Conservation (phyloP, 2,888 invertebrate genomes). For the Chouioia cunea region DNA sequence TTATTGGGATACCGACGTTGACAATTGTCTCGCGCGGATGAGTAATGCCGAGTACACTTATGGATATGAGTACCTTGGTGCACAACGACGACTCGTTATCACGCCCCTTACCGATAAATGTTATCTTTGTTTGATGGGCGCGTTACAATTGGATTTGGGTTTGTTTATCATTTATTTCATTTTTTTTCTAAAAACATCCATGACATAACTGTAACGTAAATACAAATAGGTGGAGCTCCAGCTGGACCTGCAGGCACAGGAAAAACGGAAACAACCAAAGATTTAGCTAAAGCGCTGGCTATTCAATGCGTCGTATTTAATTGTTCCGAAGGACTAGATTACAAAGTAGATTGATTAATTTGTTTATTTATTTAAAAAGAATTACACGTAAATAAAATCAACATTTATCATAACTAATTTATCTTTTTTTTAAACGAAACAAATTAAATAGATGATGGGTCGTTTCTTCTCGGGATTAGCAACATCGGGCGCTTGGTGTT, state of each 20-base stretch:
- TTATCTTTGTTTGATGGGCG: slow-evolving; percentile 91
- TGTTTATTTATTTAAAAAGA: not conserved
- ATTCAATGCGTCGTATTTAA: slow-evolving; percentile 94
- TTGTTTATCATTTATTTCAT: slow-evolving; percentile 21
- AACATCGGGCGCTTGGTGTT: slow-evolving; percentile 93
- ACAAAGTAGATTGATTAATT: slow-evolving; percentile 65
- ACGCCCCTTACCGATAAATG: slow-evolving; percentile 91
- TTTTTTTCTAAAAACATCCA: not conserved
- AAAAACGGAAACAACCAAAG: slow-evolving; percentile 93
- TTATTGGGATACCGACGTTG: slow-evolving; percentile 85
- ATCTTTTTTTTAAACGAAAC: not conserved
- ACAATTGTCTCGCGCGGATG: slow-evolving; percentile 86
- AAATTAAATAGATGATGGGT: slow-evolving; percentile 82
- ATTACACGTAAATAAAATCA: no score
- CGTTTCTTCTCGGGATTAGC: slow-evolving; percentile 90
- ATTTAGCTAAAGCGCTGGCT: slow-evolving; percentile 87
- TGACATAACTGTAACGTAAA: not conserved
- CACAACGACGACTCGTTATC: slow-evolving; percentile 86
- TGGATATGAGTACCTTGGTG: slow-evolving; percentile 92
- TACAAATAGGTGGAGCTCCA: slow-evolving; percentile 81
- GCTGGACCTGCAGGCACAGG: slow-evolving; percentile 92
- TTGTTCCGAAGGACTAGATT: slow-evolving; percentile 84
- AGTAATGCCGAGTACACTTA: slow-evolving; percentile 87
- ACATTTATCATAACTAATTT: not conserved
- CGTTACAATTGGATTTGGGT: slow-evolving; percentile 85